Base-by-base conservation (phyloP, 2,888 invertebrate genomes). In the Lepidocyrtinus sp. region DNA sequence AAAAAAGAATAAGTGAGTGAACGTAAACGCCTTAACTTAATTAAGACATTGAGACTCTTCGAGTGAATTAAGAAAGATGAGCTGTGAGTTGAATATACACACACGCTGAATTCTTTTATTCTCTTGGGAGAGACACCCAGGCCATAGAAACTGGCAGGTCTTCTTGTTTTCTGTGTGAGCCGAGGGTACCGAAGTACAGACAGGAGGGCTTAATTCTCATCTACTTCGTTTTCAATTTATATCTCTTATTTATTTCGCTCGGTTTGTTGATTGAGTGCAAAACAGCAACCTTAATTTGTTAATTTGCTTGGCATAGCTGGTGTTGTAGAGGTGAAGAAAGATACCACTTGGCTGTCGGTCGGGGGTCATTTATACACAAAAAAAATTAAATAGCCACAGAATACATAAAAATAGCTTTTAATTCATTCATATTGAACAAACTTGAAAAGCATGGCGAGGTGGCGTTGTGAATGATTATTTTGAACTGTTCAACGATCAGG, bases 21-120 rank as follows among this genome's bases (percentile, higher is more conserved):
- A 36, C 55, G 36, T 26, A 67, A 69, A 67, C 67, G 62, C 61
- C 75, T 75, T 68, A 59, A 59, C 76, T 69, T 76, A 76, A 76
- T 76, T 76, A 76, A 76, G 76, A 76, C 76, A 70, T 76, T 76
- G 76, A 76, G 64, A n/a, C n/a, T 59, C 61, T 68, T 70, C 64
- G 70, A 64, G 70, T 55, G 64, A 70, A 76, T 70, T 76, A 70
- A 76, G 75, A 76, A 62, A 76, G 69, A 70, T 70, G 76, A 70
- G 63, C 27, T n/a, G 15, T 36, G 36, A 12, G 7, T 5, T 9
- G 36, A 36, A 36, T 5, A 36, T 5, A 36, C 7, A 36, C 5
- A 36, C 7, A 36, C 5, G 12, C 5, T 9, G 12, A 36, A 36
- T 12, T 36, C 36, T 36, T 9, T 12, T 36, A 5, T 12, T 36